Evolutionary conservation across 2,797 vertebrate species (phyloP).

Genomic region (Ceyx erithaca): DNA sequence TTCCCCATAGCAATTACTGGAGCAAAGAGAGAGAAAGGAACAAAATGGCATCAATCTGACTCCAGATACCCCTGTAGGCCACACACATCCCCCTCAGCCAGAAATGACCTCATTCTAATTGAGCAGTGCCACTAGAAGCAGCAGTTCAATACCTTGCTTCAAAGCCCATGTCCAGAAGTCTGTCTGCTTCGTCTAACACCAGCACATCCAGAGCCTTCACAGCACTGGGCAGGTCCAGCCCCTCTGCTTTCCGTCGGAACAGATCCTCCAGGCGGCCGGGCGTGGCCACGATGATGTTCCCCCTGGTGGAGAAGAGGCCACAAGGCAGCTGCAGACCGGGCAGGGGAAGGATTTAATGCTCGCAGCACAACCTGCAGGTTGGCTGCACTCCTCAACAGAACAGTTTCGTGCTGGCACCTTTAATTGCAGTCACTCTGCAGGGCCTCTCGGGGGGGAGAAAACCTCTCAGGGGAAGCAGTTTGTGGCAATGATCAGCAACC

Average conservation of each 20-base stretch:
- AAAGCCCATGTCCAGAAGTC: too few species aligned
- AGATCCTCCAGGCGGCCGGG: conserved; percentile 96
- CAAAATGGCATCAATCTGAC: too few species aligned
- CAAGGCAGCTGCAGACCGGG: too few species aligned
- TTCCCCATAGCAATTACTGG: too few species aligned
- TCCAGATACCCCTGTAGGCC: neutral
- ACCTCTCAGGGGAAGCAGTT: neutral
- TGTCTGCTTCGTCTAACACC: conserved; percentile 83
- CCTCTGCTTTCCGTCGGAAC: conserved; percentile 92
- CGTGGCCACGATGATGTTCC: conserved; percentile 92
- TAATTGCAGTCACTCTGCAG: neutral
- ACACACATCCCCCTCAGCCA: too few species aligned
- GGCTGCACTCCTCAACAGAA: neutral
- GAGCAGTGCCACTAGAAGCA: too few species aligned
- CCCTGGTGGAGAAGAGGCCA: conserved; percentile 74
- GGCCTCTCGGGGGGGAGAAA: neutral
- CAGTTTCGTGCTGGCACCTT: neutral
- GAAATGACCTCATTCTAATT: too few species aligned
- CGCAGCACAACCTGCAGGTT: neutral
- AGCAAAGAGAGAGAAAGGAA: too few species aligned
- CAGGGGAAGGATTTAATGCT: accelerated
- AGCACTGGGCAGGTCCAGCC: conserved; percentile 86
- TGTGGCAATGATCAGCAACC: neutral
- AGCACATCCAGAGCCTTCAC: conserved; percentile 91
- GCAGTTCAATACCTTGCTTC: too few species aligned